phyloP scores from a whole-genome alignment of 2,888 invertebrate genomes.

The Drosophila subsilvestris region DNA sequence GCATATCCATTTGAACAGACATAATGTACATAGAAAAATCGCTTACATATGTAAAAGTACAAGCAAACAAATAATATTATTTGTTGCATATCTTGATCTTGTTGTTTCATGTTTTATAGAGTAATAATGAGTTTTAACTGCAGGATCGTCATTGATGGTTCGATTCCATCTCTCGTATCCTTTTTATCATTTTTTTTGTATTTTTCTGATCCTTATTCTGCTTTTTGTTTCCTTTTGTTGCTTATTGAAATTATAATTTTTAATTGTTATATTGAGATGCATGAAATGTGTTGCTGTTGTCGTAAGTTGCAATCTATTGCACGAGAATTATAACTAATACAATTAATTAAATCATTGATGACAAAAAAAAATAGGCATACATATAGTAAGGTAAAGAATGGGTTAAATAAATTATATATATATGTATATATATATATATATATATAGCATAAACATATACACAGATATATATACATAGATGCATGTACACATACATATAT shows the following conservation, averaged over 20 bases:
- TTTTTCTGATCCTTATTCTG: not conserved
- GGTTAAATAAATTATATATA: constrained; percentile 30
- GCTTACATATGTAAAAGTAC: constrained; percentile 61
- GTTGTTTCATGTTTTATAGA: constrained; percentile 14
- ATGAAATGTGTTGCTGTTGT: constrained; percentile 55
- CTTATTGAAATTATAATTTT: constrained; percentile 65
- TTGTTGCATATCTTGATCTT: constrained; percentile 40
- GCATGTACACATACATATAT: not conserved
- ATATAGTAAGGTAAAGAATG: constrained; percentile 19
- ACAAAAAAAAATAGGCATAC: constrained; percentile 35
- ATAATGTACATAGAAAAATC: constrained; percentile 41
- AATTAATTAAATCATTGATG: constrained; percentile 36
- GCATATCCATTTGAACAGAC: constrained; percentile 35
- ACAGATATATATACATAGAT: constrained; percentile 8
- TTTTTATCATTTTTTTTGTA: constrained; percentile 14
- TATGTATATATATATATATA: constrained; percentile 12
- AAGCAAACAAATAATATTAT: constrained; percentile 58
- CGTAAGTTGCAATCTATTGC: constrained; percentile 70
- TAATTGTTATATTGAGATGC: constrained; percentile 69
- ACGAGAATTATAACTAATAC: constrained; percentile 71
- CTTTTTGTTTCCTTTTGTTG: constrained; percentile 16
- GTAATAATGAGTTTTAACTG: constrained; percentile 40
- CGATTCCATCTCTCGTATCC: not conserved
- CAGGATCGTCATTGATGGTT: constrained; percentile 52
- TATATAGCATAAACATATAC: constrained; percentile 8